Evolutionary conservation across 2,797 vertebrate species (phyloP), one percentile per base, ranked within the genome.

Genomic region (Trachops cirrhosus): DNA sequence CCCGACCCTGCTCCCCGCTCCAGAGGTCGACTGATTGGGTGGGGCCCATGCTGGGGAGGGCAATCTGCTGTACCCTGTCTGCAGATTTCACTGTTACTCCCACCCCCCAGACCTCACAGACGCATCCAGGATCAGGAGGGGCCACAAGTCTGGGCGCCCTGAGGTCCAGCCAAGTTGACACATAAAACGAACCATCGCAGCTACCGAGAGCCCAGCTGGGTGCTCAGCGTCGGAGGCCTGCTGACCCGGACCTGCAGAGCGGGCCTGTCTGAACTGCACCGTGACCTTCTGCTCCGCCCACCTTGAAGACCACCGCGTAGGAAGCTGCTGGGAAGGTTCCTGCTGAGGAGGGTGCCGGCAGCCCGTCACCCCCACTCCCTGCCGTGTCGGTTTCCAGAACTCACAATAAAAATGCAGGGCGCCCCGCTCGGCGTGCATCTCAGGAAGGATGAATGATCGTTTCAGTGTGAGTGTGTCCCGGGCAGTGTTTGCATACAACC

Each of bases 401-500:
- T 48, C 9, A 52, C 57, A 15, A 29, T 32, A 16, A 88, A 41
- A 32, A 6, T 2, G 4, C 12, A 67, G 48, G 34, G 41, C 0
- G 3, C 32, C 18, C 37, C 3, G 4, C 0, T 9, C 19, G 1
- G 62, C 0, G 3, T 3, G 52, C 26, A 2, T 24, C 67, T 32
- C 62, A 29, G 1, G 26, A 15, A 3, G 0, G 15, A 4, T 0
- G 14, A 48, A 4, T 5, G 3, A 3, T 0, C 0, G 62, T 0
- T 52, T 9, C 0, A 1, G 54, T 2, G 0, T 3, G 3, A 2
- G 3, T 1, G 1, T 7, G 11, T 5, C 26, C 67, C 19, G 1
- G 5, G 46, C 2, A 0, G 0, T 1, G 0, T 0, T 0, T 62
- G 21, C 16, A 1, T 0, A 1, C 2, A 0, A 12, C 26, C 7